Conservation (phyloP, 1,140 invertebrate genomes). For the Calliopsis andreniformis region DNA sequence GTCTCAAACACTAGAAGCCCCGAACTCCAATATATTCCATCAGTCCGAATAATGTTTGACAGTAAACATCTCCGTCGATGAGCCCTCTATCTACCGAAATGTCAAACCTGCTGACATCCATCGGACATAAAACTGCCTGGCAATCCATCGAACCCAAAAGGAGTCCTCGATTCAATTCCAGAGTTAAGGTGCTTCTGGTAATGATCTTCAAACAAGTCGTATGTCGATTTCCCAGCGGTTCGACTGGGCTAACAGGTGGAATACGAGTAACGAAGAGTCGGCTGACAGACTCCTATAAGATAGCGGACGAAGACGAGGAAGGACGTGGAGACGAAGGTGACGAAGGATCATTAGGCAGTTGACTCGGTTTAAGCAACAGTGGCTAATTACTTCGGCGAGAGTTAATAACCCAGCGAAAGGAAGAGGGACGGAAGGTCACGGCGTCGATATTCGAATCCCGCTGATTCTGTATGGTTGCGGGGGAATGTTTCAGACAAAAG, state of each 20-base stretch:
- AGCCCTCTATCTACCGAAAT: background rate
- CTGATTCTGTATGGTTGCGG: background rate
- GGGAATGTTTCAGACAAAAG: conserved; percentile 28
- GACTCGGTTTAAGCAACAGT: conserved; percentile 67
- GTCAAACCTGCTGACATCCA: background rate
- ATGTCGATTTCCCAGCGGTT: conserved; percentile 44
- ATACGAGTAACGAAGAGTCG: conserved; percentile 25
- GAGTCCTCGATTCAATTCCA: background rate
- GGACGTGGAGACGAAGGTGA: conserved; percentile 55
- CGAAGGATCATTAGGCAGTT: conserved; percentile 71
- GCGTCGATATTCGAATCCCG: conserved; percentile 53
- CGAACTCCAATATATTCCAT: too few relatives aligned
- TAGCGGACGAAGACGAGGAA: background rate
- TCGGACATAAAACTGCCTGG: background rate
- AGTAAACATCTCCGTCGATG: background rate
- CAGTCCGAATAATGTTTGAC: background rate
- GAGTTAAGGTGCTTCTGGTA: conserved; percentile 20
- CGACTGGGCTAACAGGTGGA: conserved; percentile 37
- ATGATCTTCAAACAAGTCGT: conserved; percentile 61
- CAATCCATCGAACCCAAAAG: background rate
- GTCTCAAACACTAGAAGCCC: background rate
- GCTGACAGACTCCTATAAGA: too few relatives aligned
- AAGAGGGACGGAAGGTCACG: conserved; percentile 47
- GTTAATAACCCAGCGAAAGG: conserved; percentile 59
- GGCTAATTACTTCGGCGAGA: conserved; percentile 50